Conservation (phyloP, 92 coral and sea anemone genomes). For the Nematostella vectensis region DNA sequence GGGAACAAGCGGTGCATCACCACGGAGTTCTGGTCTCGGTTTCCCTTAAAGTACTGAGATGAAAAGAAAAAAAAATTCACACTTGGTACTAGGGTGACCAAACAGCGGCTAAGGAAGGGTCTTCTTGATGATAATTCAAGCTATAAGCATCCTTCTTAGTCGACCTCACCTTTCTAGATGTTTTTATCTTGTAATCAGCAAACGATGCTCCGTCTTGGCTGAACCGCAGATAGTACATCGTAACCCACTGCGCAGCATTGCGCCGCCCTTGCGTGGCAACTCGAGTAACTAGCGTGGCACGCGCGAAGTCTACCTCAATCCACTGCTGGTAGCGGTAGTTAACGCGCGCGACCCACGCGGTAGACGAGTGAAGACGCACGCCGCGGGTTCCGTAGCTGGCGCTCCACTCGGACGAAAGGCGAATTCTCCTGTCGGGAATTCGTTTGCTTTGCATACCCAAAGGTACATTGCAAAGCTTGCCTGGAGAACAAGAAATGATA, state of each 20-base stretch:
- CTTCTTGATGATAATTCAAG: no score
- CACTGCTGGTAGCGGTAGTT: conserved; percentile 60
- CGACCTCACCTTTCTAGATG: conserved; percentile 29
- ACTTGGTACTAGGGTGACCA: no score
- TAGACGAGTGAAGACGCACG: conserved; percentile 25
- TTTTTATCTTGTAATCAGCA: conserved; percentile 30
- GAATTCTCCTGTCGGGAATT: conserved; percentile 12
- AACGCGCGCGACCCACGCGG: conserved; percentile 53
- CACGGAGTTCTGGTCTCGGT: conserved; percentile 66
- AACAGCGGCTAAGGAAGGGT: not conserved
- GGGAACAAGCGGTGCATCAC: conserved; percentile 51
- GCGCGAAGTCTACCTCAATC: conserved; percentile 64
- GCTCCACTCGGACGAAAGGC: conserved; percentile 10
- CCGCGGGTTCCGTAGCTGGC: not conserved
- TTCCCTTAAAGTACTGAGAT: conserved; percentile 66
- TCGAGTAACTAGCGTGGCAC: conserved; percentile 29
- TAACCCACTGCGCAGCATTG: conserved; percentile 34
- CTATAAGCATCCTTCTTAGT: no score
- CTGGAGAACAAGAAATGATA: conserved; percentile 1
- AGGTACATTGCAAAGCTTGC: conserved; percentile 31
- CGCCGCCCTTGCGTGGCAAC: conserved; percentile 44
- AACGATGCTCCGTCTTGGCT: conserved; percentile 42
- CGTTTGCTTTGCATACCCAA: conserved; percentile 26
- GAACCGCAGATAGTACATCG: conserved; percentile 20
- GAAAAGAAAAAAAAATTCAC: conserved; percentile 1